Conservation (phyloP, 2,113 vertebrate genomes). For the Apeltes quadracus region DNA sequence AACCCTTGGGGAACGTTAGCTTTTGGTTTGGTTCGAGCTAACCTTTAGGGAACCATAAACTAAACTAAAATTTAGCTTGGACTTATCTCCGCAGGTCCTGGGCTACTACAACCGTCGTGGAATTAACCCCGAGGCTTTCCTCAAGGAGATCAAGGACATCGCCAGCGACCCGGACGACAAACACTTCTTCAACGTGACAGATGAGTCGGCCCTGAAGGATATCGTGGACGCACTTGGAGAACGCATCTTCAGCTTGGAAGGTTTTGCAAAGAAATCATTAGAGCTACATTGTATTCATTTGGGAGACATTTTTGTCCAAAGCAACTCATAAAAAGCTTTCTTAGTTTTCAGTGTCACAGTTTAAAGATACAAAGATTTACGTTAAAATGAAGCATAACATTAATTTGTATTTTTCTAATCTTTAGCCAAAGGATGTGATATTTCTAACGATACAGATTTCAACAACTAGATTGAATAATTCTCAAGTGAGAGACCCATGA, state of each 20-base stretch:
- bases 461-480: neutral
- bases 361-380: neutral
- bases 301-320: neutral
- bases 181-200: slow-evolving; percentile 97
- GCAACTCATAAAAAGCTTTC: neutral
- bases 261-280: slow-evolving; percentile 61
- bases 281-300: neutral
- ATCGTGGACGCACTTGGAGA: slow-evolving; percentile 96
- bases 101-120: slow-evolving; percentile 97
- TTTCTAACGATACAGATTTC: neutral
- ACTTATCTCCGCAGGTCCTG: slow-evolving; percentile 83
- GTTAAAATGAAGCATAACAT: neutral
- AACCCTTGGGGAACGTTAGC: no score
- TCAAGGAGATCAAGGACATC: slow-evolving; percentile 96
- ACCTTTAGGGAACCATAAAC: no score
- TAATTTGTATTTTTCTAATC: neutral
- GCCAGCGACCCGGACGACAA: slow-evolving; percentile 96
- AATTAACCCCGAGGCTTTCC: slow-evolving; percentile 94
- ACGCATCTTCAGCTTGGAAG: slow-evolving; percentile 96
- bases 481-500: neutral
- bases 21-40: no score
- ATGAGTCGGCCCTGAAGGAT: slow-evolving; percentile 94
- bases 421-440: neutral
- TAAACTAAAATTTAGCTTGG: no score
- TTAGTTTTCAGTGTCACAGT: neutral